Evolutionary conservation across 2,113 vertebrate species (phyloP), one percentile per base, ranked within the genome.

Genomic region (Urocitellus parryii): DNA sequence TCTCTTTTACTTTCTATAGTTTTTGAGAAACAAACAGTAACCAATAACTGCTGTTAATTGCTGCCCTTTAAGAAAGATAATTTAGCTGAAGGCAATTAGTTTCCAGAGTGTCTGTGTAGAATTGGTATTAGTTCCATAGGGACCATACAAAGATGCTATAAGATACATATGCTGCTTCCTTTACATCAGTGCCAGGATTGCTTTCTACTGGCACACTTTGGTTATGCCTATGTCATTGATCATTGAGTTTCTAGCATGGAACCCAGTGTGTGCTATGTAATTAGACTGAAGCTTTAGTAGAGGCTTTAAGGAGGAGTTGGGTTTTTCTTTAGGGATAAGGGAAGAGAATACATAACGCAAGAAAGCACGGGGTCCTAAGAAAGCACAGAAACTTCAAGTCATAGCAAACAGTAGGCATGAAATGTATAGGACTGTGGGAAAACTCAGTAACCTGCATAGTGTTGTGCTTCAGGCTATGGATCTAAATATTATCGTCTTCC

Each of bases 381-480:
- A 81, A 77, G 22, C 29, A 70, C 3, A 87, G 20, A 3, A 42
- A 11, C 0, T 34, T 48, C 32, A 79, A 92, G 37, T 79, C 48
- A 68, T 7, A 34, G 27, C 5, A 65, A 74, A 72, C 1, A 53
- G 9, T 14, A 80, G 24, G 2, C 20, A 7, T 67, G 37, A 3
- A 32, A 24, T 48, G 1, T 4, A 5, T 25, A 3, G 2, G 9
- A 16, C 4, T 12, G 17, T 2, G 29, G 12, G n/a, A 65, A 70
- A 12, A 81, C 27, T 68, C 67, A 17, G 2, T 37, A 77, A n/a
- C 22, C 61, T 67, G 2, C 14, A 45, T 13, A 34, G 20, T n/a
- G 61, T 2, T 24, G 24, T 6, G 22, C 20, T 68, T 68, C 45
- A 42, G 37, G 27, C 42, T 78, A 1, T 18, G 11, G n/a, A 95